Evolutionary conservation across 1,140 invertebrate genomes (phyloP).

Genomic region (Spodoptera frugiperda): DNA sequence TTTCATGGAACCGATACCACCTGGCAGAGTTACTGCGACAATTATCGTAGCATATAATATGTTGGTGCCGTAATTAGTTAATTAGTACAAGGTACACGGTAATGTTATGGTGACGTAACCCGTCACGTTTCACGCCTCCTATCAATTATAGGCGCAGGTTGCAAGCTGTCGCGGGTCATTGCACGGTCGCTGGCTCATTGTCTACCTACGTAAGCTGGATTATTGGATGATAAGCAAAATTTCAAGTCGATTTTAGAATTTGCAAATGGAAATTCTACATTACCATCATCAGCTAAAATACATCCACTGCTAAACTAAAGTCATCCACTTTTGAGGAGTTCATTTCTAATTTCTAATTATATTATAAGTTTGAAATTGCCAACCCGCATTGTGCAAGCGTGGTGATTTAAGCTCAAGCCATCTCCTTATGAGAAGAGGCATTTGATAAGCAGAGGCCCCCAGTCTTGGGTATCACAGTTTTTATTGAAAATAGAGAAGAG

Average conservation of each 20-base stretch:
- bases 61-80: constrained; percentile 10
- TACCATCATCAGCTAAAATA: too few relatives aligned
- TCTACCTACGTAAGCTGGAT: background rate
- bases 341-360: too few relatives aligned
- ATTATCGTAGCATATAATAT: constrained; percentile 4
- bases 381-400: too few relatives aligned
- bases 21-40: constrained; percentile 4
- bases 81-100: constrained; percentile 3
- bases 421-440: too few relatives aligned
- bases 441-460: too few relatives aligned
- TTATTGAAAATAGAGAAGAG: too few relatives aligned
- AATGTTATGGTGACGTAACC: constrained; percentile 11
- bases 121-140: constrained; percentile 7
- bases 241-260: background rate
- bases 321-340: too few relatives aligned
- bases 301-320: too few relatives aligned
- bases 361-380: too few relatives aligned
- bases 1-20: background rate
- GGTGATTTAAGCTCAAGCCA: too few relatives aligned
- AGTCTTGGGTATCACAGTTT: too few relatives aligned
- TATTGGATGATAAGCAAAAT: background rate
- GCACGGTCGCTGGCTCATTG: background rate
- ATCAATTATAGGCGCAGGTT: constrained; percentile 25
- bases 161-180: constrained; percentile 20
- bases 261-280: too few relatives aligned